Conservation (phyloP, 2,113 vertebrate species). For the Tetrax tetrax region DNA sequence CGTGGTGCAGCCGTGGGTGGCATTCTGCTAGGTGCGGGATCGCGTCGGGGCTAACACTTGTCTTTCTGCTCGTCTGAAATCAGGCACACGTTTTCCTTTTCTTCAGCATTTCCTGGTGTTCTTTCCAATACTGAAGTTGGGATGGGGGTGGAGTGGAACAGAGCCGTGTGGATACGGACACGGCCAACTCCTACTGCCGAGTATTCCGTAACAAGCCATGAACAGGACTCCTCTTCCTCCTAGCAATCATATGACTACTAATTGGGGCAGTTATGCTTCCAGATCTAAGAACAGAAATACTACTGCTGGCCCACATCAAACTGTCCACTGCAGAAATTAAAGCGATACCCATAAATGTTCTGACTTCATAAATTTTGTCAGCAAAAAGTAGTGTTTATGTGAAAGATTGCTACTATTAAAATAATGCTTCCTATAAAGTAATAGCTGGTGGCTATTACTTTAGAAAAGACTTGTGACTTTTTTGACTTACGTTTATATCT, state of each 20-base stretch:
- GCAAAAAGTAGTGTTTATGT: neutral
- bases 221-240: neutral
- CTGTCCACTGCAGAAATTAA: neutral
- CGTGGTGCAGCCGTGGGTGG: neutral
- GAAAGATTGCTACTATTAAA: neutral
- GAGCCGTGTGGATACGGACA: neutral
- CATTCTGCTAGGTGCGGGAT: neutral
- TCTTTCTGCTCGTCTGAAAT: neutral
- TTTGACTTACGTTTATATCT: neutral
- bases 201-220: neutral
- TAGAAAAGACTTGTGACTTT: neutral
- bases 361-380: neutral
- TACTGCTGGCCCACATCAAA: neutral
- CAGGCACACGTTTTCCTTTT: neutral
- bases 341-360: neutral
- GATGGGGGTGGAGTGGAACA: accelerated
- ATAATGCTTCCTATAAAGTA: neutral
- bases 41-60: neutral
- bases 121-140: neutral
- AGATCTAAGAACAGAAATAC: neutral
- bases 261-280: neutral
- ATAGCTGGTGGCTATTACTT: neutral
- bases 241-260: neutral
- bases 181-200: neutral
- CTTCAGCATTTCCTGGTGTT: neutral